Conservation (phyloP, 30 jellyfish, hydroid and myxozoan species). For the Aurelia aurita complex sp. Pacific region DNA sequence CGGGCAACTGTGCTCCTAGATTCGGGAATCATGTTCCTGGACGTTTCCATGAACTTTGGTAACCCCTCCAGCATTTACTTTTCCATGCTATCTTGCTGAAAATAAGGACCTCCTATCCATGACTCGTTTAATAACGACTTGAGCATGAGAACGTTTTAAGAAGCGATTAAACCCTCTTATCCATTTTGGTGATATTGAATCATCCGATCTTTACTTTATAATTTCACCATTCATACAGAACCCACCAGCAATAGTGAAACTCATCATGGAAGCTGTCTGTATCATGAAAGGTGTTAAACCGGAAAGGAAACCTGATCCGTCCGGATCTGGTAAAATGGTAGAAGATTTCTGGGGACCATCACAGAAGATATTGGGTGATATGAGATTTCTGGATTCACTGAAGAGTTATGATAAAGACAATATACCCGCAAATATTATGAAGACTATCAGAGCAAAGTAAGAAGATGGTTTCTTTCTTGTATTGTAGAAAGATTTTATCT, state of each 20-base stretch:
- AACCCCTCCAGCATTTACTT: too few species aligned
- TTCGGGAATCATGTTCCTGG: too few species aligned
- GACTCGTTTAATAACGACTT: too few species aligned
- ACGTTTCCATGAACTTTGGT: too few species aligned
- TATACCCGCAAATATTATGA: constrained; percentile 85
- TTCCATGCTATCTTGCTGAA: too few species aligned
- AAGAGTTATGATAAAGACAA: constrained; percentile 93
- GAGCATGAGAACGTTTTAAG: too few species aligned
- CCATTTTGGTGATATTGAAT: too few species aligned
- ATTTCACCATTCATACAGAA: constrained; percentile 49
- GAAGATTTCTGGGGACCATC: constrained; percentile 99
- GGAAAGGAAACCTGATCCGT: constrained; percentile 96
- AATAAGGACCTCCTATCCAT: too few species aligned
- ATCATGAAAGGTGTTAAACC: constrained; percentile 94
- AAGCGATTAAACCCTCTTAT: too few species aligned
- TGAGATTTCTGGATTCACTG: constrained; percentile 86
- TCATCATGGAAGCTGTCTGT: constrained; percentile 97
- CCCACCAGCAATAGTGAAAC: constrained; percentile 94
- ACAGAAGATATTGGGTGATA: constrained; percentile 86
- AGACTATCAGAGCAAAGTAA: constrained; percentile 87
- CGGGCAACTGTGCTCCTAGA: too few species aligned
- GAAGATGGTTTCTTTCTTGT: background rate
- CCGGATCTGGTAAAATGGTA: constrained; percentile 98
- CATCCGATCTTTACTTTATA: too few species aligned
- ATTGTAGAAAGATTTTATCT: too few species aligned